phyloP scores from a whole-genome alignment of 92 coral and sea anemone genomes.

The Actinernus sp. region DNA sequence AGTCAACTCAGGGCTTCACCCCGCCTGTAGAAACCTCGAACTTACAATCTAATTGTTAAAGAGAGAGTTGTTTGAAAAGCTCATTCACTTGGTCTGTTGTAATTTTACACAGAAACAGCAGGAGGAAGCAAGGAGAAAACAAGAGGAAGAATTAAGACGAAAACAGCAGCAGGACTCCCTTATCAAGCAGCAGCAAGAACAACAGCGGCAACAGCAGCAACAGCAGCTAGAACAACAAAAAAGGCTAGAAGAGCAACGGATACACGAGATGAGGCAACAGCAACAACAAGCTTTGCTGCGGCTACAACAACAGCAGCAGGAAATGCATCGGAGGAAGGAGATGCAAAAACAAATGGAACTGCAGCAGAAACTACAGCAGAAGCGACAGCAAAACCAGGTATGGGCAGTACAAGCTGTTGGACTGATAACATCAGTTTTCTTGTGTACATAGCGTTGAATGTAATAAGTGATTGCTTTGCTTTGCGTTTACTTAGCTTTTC shows the following conservation, averaged over 20 bases:
- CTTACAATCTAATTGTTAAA: too few relatives aligned
- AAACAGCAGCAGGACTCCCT: constrained; percentile 56
- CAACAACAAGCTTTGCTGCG: constrained; percentile 81
- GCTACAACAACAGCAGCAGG: constrained; percentile 84
- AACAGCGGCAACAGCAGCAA: constrained; percentile 55
- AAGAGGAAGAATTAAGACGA: constrained; percentile 62
- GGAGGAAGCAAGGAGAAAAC: constrained; percentile 70
- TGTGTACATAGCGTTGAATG: not conserved
- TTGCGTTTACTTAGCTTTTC: too few relatives aligned
- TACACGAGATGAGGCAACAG: constrained; percentile 64
- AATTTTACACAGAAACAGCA: constrained; percentile 55
- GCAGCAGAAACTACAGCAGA: constrained; percentile 86
- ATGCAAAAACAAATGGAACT: constrained; percentile 68
- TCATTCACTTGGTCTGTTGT: too few relatives aligned
- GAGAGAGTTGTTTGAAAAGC: too few relatives aligned
- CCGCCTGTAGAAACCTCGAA: not conserved
- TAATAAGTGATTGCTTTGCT: too few relatives aligned
- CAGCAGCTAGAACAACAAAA: constrained; percentile 50
- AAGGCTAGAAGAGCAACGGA: constrained; percentile 48
- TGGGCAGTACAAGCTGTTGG: not conserved
- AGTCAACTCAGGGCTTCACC: not conserved
- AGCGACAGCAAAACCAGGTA: constrained; percentile 77
- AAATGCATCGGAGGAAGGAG: constrained; percentile 78
- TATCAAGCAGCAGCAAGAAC: constrained; percentile 67
- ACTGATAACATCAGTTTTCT: not conserved